phyloP scores from a whole-genome alignment of 2,797 vertebrate species.

The Calcarius lapponicus region DNA sequence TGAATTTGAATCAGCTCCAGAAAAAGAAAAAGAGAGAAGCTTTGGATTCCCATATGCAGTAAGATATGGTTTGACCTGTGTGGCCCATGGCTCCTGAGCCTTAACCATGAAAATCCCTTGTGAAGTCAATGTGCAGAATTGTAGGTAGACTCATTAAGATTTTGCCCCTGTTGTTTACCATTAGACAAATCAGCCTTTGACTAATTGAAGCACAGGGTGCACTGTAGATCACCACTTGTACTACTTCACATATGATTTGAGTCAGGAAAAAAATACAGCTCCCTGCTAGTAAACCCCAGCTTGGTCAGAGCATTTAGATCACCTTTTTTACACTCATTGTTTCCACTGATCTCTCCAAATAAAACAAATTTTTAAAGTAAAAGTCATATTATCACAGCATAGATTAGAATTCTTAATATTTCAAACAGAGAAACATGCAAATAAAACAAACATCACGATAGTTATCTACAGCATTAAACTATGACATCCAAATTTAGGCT shows the following conservation, averaged over 20 bases:
- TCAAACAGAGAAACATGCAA: not conserved
- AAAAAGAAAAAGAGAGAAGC: not conserved
- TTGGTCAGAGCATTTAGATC: not conserved
- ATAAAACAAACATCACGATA: not conserved
- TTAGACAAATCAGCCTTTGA: not conserved
- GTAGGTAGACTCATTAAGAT: not conserved
- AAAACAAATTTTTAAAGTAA: not conserved
- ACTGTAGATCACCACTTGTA: not conserved
- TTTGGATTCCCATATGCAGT: not conserved
- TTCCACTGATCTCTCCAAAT: not conserved
- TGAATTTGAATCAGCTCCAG: slow-evolving; percentile 32
- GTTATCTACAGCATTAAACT: not conserved
- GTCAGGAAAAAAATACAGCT: not conserved
- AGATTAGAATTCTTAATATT: not conserved
- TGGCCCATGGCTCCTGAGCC: not conserved
- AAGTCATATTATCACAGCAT: not conserved
- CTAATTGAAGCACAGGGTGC: not conserved
- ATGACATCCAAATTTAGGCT: not conserved
- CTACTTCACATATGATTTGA: not conserved
- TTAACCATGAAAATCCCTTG: not conserved
- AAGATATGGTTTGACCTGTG: not conserved
- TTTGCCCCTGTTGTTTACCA: not conserved
- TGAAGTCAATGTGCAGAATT: not conserved
- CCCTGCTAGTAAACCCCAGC: not conserved
- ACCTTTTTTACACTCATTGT: not conserved